Conservation (phyloP, 2,797 vertebrate genomes). For the Gymnodraco acuticeps region DNA sequence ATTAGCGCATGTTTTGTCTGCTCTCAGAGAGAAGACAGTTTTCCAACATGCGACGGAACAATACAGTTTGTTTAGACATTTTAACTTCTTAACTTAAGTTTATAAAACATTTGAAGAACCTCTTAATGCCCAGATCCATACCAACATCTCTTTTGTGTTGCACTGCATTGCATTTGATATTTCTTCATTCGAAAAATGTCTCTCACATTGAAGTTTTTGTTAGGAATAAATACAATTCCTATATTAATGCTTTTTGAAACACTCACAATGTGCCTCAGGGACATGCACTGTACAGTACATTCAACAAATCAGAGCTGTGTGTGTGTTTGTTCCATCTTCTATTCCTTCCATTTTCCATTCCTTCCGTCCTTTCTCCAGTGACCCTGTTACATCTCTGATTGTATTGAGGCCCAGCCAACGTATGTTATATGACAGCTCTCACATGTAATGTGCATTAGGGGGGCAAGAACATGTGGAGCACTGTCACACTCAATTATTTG, state of each 20-base stretch:
- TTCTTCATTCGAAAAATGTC: not conserved
- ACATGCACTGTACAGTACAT: not conserved
- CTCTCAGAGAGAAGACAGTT: not conserved
- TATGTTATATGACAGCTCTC: conserved; percentile 33
- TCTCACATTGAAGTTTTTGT: not conserved
- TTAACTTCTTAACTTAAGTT: not conserved
- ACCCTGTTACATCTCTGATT: conserved; percentile 25
- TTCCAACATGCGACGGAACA: conserved; percentile 1
- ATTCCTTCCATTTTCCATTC: conserved; percentile 5
- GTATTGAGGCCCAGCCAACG: conserved; percentile 2
- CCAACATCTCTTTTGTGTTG: no score
- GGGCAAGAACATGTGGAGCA: conserved; percentile 28
- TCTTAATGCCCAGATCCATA: not conserved
- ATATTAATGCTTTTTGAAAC: not conserved
- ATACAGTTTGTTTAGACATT: not conserved
- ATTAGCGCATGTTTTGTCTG: not conserved
- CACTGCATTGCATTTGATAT: not conserved
- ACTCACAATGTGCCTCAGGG: not conserved
- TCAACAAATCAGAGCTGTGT: not conserved
- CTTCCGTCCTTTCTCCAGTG: conserved; percentile 14
- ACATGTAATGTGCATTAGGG: conserved; percentile 24
- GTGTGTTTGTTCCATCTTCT: not conserved
- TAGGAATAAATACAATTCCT: not conserved
- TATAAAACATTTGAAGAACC: not conserved
- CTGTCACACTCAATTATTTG: conserved; percentile 58